Percentiles rank a stretch among this genome's conserved stretches.
phyloP scores from a whole-genome alignment of 1,140 invertebrate species.

The Philotrypesis tridentata region DNA sequence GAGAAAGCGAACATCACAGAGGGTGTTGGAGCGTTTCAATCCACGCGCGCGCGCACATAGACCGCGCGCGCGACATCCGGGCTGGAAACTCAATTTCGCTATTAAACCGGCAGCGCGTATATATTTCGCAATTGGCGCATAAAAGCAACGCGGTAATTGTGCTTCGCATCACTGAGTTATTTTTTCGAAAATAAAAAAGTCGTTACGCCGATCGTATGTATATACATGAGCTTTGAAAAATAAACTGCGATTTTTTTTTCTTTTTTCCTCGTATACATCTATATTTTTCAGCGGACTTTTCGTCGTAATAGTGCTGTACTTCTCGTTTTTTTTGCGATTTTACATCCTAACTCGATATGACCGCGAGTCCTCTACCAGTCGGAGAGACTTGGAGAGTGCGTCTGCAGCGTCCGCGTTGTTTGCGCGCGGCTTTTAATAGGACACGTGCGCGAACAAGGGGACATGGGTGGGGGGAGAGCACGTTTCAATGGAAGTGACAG shows the following conservation, averaged over 20 bases:
- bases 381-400: neutral
- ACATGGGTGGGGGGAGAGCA: no score
- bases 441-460: neutral
- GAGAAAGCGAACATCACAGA: constrained; percentile 34
- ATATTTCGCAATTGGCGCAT: constrained; percentile 19
- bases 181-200: neutral
- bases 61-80: constrained; percentile 9
- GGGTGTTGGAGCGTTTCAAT: constrained; percentile 35
- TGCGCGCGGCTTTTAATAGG: constrained; percentile 8
- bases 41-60: neutral
- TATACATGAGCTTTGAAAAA: neutral
- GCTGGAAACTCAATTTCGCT: constrained; percentile 38
- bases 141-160: constrained; percentile 26
- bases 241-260: neutral
- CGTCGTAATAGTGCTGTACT: no score
- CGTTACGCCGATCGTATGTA: no score
- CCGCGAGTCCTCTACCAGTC: neutral
- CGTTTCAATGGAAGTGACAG: neutral
- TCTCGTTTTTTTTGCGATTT: neutral
- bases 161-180: constrained; percentile 19
- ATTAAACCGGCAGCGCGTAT: constrained; percentile 24
- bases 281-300: neutral
- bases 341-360: neutral
- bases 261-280: neutral
- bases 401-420: neutral